A percentile compares a stretch with the other conserved stretches of the same genome.
These are phyloP conservation scores for Galemys pyrenaicus DNA, from an alignment of 2,113 vertebrate genomes.

Conservation along the genomic window DNA sequence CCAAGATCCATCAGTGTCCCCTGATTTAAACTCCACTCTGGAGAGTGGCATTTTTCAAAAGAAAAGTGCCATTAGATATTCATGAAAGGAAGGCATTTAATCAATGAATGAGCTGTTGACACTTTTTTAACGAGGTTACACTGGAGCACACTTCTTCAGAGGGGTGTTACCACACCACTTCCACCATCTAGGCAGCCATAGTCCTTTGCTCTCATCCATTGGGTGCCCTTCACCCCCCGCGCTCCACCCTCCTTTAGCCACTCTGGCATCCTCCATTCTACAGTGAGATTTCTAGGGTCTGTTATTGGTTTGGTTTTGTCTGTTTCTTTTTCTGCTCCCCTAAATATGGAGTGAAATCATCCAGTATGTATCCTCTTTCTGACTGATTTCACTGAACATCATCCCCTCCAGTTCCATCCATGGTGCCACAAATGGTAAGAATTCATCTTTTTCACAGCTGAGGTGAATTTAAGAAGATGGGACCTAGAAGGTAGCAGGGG, in stretches of 20 bases:
- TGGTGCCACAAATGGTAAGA: too few relatives aligned
- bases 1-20: background rate
- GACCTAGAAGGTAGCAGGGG: background rate
- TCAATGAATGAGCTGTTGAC: background rate
- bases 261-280: background rate
- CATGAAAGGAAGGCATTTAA: too few relatives aligned
- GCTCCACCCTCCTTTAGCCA: background rate
- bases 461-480: background rate
- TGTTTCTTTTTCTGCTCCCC: background rate
- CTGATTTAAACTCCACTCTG: background rate
- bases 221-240: background rate
- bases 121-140: too few relatives aligned
- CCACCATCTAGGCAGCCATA: too few relatives aligned
- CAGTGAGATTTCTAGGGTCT: background rate
- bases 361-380: background rate
- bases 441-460: too few relatives aligned
- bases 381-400: background rate
- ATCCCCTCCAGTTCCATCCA: background rate
- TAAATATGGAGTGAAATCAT: background rate
- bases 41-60: background rate
- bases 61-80: background rate
- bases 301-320: background rate
- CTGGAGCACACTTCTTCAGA: too few relatives aligned
- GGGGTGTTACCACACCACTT: too few relatives aligned
- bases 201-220: too few relatives aligned